Evolutionary conservation across 2,113 vertebrate species (phyloP).

Genomic region (Sarotherodon lohbergeri): DNA sequence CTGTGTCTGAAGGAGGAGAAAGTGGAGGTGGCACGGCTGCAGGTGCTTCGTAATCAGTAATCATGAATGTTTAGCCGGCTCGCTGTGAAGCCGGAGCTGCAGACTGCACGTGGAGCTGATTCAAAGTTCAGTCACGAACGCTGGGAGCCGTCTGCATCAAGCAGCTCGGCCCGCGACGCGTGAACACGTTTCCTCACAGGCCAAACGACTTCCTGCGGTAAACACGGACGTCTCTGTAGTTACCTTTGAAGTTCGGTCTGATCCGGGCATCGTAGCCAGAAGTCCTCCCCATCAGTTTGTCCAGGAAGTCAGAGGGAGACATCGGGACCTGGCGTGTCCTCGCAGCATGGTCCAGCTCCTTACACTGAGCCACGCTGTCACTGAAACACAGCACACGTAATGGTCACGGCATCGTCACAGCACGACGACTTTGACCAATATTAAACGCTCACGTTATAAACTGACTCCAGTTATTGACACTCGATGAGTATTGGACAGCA

Average conservation of each 20-base stretch:
- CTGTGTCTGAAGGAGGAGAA: accelerated
- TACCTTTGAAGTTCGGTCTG: conserved; percentile 98
- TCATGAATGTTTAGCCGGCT: background rate
- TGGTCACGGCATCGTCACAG: background rate
- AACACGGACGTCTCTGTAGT: accelerated
- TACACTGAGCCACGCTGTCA: conserved; percentile 83
- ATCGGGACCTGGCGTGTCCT: conserved; percentile 79
- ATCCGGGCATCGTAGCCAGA: conserved; percentile 97
- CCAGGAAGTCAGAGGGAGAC: conserved; percentile 96
- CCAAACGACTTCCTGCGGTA: background rate
- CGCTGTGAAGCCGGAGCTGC: background rate
- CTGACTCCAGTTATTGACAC: background rate
- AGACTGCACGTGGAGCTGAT: background rate
- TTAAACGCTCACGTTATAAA: background rate
- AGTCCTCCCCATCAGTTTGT: conserved; percentile 96
- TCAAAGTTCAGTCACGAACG: background rate
- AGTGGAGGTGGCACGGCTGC: background rate
- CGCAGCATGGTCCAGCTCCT: conserved; percentile 82
- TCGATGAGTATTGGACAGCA: background rate
- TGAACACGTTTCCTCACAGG: background rate
- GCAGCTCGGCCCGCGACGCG: accelerated
- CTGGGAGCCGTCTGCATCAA: background rate
- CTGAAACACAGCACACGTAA: conserved; percentile 7
- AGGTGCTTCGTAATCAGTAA: background rate
- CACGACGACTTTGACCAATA: background rate